These are phyloP conservation scores for Mirounga angustirostris DNA, from an alignment of 2,113 vertebrate species.

Conservation along the genomic window DNA sequence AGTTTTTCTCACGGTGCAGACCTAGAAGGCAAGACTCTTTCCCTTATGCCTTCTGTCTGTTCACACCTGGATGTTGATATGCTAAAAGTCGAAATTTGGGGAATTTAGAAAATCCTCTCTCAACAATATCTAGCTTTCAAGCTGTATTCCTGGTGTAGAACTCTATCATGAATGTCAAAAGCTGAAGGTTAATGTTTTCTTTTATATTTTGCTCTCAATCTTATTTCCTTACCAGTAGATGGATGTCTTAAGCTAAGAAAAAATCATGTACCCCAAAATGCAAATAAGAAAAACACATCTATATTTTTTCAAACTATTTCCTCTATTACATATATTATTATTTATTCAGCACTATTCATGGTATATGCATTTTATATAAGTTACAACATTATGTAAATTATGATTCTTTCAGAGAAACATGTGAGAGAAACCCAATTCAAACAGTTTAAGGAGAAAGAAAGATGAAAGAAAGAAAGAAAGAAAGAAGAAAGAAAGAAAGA, in stretches of 20 bases:
- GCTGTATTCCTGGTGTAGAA: constrained; percentile 2
- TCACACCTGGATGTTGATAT: constrained; percentile 21
- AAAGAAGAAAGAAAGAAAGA: background rate
- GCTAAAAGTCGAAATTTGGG: constrained; percentile 4
- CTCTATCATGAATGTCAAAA: constrained; percentile 58
- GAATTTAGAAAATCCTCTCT: background rate
- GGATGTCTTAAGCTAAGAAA: constrained; percentile 13
- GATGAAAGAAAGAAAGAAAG: too few species aligned
- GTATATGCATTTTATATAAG: background rate
- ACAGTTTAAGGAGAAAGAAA: background rate
- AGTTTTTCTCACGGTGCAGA: background rate
- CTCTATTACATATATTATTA: background rate
- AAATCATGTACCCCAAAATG: background rate
- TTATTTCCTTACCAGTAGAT: constrained; percentile 47
- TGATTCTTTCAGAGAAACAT: background rate
- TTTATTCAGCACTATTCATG: constrained; percentile 31
- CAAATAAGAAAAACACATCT: constrained; percentile 33
- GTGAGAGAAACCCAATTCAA: constrained; percentile 36
- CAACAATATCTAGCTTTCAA: constrained; percentile 39
- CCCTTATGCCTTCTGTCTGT: background rate
- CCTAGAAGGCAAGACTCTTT: background rate
- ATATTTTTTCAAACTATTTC: constrained; percentile 40
- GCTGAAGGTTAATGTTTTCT: constrained; percentile 43
- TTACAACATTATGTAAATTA: background rate
- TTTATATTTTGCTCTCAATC: constrained; percentile 40